Evolutionary conservation across 2,113 vertebrate genomes (phyloP).

Genomic region (Ochotona curzoniae): DNA sequence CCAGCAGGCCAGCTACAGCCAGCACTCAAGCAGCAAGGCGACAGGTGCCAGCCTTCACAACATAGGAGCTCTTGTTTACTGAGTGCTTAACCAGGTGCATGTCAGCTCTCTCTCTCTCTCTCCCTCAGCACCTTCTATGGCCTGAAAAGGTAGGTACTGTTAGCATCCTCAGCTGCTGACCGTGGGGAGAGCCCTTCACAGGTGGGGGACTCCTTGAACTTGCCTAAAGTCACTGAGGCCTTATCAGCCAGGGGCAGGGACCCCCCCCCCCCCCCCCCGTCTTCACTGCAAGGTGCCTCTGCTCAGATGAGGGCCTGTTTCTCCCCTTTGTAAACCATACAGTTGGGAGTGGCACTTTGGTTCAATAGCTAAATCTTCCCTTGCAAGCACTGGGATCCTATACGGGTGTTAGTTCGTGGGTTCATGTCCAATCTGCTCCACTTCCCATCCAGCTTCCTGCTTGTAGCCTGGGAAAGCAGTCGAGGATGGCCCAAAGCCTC

Average conservation of each 20-base stretch:
- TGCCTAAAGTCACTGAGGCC: background rate
- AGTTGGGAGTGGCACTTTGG: background rate
- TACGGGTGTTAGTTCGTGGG: no score
- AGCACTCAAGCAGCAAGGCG: background rate
- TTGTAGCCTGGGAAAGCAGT: no score
- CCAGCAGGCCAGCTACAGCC: background rate
- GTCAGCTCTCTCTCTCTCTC: slow-evolving; percentile 21
- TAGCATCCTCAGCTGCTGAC: background rate
- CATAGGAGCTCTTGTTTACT: background rate
- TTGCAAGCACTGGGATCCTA: no score
- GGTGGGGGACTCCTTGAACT: background rate
- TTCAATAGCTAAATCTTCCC: no score
- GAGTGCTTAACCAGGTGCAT: background rate
- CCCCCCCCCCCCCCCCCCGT: background rate
- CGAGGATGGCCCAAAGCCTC: no score
- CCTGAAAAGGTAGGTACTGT: background rate
- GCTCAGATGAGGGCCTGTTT: background rate
- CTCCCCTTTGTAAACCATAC: background rate
- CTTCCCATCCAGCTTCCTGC: no score
- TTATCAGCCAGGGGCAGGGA: background rate
- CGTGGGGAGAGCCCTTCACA: background rate
- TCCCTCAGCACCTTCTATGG: background rate
- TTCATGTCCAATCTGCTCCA: no score
- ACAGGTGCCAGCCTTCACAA: background rate
- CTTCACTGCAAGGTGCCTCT: background rate